Conservation (phyloP, 2,888 invertebrate genomes). For the Sycophila texana region DNA sequence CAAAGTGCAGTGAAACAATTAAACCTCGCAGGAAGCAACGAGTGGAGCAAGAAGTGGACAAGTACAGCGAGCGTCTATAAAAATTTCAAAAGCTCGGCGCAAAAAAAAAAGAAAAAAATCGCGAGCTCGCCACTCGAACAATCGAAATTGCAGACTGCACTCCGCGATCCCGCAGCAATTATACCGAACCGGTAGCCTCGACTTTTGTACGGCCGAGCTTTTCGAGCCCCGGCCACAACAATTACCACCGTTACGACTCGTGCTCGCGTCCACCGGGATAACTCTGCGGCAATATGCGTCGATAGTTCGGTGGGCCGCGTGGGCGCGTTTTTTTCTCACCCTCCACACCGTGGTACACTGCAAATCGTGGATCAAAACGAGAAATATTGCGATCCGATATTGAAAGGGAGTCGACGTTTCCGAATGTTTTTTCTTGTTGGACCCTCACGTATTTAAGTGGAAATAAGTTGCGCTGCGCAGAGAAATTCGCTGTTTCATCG, state of each 20-base stretch:
- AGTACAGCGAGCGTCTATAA: not conserved
- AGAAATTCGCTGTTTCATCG: too few species aligned
- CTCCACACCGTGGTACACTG: not conserved
- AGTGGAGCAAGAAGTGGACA: not conserved
- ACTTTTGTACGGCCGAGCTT: not conserved
- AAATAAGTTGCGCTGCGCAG: not conserved
- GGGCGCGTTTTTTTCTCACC: not conserved
- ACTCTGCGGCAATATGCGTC: too few species aligned
- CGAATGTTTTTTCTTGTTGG: not conserved
- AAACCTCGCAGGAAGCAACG: too few species aligned
- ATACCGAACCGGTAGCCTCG: constrained; percentile 1
- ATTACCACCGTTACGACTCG: constrained; percentile 14
- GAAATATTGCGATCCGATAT: constrained; percentile 51
- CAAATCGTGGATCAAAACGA: constrained; percentile 40
- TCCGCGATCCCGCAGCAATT: constrained; percentile 36
- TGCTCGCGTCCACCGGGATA: not conserved
- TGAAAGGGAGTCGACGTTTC: constrained; percentile 30
- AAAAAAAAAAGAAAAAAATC: too few species aligned
- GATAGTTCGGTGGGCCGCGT: constrained; percentile 1
- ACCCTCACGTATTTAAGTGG: not conserved
- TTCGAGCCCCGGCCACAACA: not conserved
- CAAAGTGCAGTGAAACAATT: too few species aligned
- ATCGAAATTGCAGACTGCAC: constrained; percentile 30
- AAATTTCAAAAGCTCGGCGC: not conserved
- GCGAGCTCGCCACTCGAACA: constrained; percentile 22